phyloP scores from a whole-genome alignment of 2,888 invertebrate species.

The Xanthorhoe designata region DNA sequence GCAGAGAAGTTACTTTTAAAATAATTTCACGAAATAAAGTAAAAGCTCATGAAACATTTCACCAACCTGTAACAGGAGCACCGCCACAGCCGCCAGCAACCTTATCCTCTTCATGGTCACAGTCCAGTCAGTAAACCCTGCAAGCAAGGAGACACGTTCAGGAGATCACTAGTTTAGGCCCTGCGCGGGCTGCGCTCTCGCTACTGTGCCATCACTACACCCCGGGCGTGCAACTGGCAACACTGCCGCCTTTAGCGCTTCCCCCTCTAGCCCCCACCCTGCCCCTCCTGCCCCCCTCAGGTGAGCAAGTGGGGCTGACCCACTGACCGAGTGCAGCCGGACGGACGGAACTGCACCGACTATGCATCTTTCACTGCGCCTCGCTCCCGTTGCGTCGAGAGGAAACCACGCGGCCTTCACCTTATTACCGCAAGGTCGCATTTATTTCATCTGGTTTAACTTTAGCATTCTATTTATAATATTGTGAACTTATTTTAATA shows the following conservation, averaged over 20 bases:
- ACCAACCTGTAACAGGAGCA: conserved; percentile 80
- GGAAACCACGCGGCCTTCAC: conserved; percentile 80
- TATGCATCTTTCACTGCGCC: conserved; percentile 68
- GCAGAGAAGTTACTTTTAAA: too few relatives aligned
- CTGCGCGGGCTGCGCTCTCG: conserved; percentile 60
- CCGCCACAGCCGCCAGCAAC: conserved; percentile 75
- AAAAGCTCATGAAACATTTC: conserved; percentile 25
- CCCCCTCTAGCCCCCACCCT: conserved; percentile 30
- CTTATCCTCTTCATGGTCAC: conserved; percentile 83
- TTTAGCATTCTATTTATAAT: conserved; percentile 14
- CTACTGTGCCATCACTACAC: conserved; percentile 54
- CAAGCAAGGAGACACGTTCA: conserved; percentile 78
- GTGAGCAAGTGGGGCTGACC: conserved; percentile 68
- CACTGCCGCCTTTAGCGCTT: conserved; percentile 43
- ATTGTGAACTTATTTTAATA: too few relatives aligned
- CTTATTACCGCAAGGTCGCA: conserved; percentile 75
- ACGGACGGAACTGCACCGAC: conserved; percentile 77
- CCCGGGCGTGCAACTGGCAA: conserved; percentile 47
- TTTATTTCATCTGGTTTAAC: conserved; percentile 47
- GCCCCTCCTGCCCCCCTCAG: conserved; percentile 40
- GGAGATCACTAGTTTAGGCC: conserved; percentile 63
- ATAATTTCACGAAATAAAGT: conserved; percentile 1
- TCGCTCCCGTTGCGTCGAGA: conserved; percentile 74
- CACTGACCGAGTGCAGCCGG: conserved; percentile 81
- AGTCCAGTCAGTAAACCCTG: conserved; percentile 76